Evolutionary conservation across 2,113 vertebrate genomes (phyloP).

Genomic region (Rhabdomys dilectus): DNA sequence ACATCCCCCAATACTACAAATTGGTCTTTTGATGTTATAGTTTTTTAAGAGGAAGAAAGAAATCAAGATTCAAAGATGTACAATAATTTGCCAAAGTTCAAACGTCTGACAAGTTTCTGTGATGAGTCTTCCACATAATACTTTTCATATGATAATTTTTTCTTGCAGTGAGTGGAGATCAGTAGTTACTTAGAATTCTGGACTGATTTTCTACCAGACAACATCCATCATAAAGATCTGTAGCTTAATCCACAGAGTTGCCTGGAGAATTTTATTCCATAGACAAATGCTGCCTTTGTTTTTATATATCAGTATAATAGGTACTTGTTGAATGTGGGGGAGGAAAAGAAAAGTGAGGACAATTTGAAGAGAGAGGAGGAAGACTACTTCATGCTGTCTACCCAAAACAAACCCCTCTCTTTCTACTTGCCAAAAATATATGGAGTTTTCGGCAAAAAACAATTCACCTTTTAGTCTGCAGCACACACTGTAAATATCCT

Average conservation of each 20-base stretch:
- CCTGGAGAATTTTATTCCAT: not conserved
- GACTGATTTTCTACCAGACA: not conserved
- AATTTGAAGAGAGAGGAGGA: not conserved
- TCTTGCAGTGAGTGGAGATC: not conserved
- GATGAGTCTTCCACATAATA: not conserved
- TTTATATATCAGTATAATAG: not conserved
- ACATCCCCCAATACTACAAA: not conserved
- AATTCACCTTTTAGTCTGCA: not conserved
- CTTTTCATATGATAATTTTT: not conserved
- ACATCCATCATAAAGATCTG: not conserved
- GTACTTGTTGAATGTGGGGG: not conserved
- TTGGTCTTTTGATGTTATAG: not conserved
- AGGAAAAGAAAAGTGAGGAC: not conserved
- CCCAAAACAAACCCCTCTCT: not conserved
- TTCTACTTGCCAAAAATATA: not conserved
- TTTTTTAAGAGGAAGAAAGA: not conserved
- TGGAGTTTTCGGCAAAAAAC: not conserved
- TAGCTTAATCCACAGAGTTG: not conserved
- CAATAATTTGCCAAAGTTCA: constrained; percentile 32
- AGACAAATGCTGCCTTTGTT: not conserved
- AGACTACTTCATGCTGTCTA: not conserved
- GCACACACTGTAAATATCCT: not conserved
- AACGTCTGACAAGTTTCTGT: constrained; percentile 28
- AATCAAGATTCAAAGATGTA: constrained; percentile 7
- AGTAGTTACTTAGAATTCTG: not conserved